A percentile compares a stretch with the other conserved stretches of the same genome.
Conservation (phyloP, 2,113 vertebrate species). For the Peromyscus californicus region DNA sequence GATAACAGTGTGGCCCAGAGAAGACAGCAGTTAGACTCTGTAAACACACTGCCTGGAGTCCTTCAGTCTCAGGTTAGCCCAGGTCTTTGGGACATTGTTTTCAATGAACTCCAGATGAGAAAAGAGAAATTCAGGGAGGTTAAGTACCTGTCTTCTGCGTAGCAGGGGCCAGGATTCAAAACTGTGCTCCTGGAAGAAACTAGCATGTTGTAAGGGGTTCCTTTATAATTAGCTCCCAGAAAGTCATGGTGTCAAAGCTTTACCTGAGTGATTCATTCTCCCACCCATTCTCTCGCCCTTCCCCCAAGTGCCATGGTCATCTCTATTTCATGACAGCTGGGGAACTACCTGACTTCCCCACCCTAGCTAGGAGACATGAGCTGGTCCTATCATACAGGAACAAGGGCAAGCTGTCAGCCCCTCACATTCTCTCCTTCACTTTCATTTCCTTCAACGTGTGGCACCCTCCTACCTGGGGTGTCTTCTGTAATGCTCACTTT, state of each 20-base stretch:
- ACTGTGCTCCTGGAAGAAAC: neutral
- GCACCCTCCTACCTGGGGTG: rapidly evolving
- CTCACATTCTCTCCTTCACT: neutral
- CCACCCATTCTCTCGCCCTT: neutral
- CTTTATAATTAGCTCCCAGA: too few species aligned
- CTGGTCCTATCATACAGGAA: neutral
- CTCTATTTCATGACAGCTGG: neutral
- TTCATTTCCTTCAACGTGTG: rapidly evolving
- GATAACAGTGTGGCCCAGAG: neutral
- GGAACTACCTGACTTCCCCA: too few species aligned
- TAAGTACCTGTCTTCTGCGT: neutral
- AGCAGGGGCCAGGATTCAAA: neutral
- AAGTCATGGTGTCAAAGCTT: neutral
- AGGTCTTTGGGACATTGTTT: neutral
- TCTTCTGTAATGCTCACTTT: neutral
- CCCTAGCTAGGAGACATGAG: neutral
- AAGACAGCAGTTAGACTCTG: neutral
- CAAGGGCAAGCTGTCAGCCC: rapidly evolving
- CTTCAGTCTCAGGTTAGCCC: neutral
- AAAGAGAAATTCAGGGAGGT: neutral
- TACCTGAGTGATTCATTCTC: neutral
- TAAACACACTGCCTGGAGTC: neutral
- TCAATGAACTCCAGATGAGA: neutral
- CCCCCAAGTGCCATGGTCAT: neutral
- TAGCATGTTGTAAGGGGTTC: neutral